A percentile compares a stretch with the other conserved stretches of the same genome.
Conservation (phyloP, 2,888 invertebrate species). For the Diaprepes abbreviatus region DNA sequence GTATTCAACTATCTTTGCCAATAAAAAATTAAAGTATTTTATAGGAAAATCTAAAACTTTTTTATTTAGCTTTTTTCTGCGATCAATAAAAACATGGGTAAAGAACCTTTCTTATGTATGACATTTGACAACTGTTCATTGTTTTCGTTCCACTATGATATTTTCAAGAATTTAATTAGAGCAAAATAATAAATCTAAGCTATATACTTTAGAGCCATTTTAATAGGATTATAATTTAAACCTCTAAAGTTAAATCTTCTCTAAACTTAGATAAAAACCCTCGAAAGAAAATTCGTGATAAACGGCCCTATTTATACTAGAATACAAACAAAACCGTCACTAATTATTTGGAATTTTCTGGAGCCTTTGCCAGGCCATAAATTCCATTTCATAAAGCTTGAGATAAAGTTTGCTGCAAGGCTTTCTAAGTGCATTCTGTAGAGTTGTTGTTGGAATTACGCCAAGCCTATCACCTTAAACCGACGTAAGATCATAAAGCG, state of each 20-base stretch:
- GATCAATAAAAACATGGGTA: too few relatives aligned
- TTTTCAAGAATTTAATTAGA: too few relatives aligned
- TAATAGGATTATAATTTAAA: conserved; percentile 2
- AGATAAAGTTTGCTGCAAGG: conserved; percentile 56
- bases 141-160: too few relatives aligned
- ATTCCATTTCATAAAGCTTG: conserved; percentile 47
- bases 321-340: conserved; percentile 26
- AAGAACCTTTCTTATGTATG: too few relatives aligned
- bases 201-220: background rate
- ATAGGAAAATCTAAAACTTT: too few relatives aligned
- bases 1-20: too few relatives aligned
- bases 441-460: conserved; percentile 47
- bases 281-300: conserved; percentile 13
- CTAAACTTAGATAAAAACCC: conserved; percentile 4
- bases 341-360: conserved; percentile 45
- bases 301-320: conserved; percentile 14
- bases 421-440: conserved; percentile 53
- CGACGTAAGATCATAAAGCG: background rate
- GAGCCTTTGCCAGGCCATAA: conserved; percentile 46
- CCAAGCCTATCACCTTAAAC: conserved; percentile 48
- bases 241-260: conserved; percentile 11
- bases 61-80: too few relatives aligned
- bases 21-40: too few relatives aligned
- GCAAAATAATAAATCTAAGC: too few relatives aligned
- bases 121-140: too few relatives aligned